Evolutionary conservation across 2,113 vertebrate species (phyloP), one percentile per base, ranked within the genome.

Genomic region (Notothenia rossii): DNA sequence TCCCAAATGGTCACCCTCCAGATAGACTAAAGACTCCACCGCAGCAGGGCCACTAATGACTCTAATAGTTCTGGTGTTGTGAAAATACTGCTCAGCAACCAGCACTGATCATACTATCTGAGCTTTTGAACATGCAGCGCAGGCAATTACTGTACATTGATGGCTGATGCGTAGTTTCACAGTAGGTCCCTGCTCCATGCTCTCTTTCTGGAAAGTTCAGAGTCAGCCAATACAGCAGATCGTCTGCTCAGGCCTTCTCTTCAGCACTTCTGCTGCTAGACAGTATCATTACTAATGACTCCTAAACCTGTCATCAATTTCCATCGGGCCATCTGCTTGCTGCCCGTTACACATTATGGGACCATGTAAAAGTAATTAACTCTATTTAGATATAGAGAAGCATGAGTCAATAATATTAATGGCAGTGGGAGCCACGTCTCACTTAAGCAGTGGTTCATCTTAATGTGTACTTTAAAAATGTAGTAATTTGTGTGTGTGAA

Each of bases 31-130:
- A 86, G 72, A 86, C 72, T 86, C 77, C 72, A 46, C 49, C 64
- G 2, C 83, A 79, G 77, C 83, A 68, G 78, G 81, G 61, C 74
- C 61, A 55, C 56, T 86, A 90, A 89, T 88, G 79, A 66, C 79
- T 84, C 18, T 85, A 77, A 85, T 87, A 85, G 85, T 67, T 76
- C 70, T 88, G 66, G 18, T 2, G 3, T 66, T 58, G 77, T 91
- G 83, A 85, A 91, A 92, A 81, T 88, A 89, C 84, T 85, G 88
- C 82, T 89, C 84, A 87, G 74, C 84, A 72, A 88, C 82, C 90
- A 90, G 84, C 84, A 86, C 88, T 86, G 84, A 90, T 89, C 88
- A 82, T 75, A 81, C 77, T 70, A 72, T 83, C 72, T 64, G 71
- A 84, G 72, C 50, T 82, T 75, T 75, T 77, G 61, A 78, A 73